Percentiles rank a stretch among this genome's conserved stretches.
These are phyloP conservation scores for Oikopleura dioica DNA, from an alignment of 23 tunicate genomes.

Conservation along the genomic window DNA sequence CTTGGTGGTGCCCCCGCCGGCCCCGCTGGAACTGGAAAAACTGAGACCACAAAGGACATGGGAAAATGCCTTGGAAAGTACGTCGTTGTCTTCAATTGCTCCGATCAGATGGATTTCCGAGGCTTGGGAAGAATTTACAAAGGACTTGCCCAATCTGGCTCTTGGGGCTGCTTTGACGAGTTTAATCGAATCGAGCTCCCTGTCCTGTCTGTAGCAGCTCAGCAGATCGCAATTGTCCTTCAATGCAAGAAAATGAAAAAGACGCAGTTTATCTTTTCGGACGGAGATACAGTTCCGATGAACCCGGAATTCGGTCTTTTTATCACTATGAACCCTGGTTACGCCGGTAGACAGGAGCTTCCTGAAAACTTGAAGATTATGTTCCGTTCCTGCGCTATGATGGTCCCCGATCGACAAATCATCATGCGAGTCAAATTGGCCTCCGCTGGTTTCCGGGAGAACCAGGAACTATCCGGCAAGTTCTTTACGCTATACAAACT, in stretches of 20 bases:
- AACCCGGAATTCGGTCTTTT: conserved; percentile 94
- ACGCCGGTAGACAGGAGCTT: conserved; percentile 93
- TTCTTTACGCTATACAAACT: conserved; percentile 92
- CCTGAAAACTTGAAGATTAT: conserved; percentile 95
- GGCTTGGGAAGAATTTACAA: conserved; percentile 98
- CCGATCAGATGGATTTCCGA: conserved; percentile 99
- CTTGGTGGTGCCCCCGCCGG: conserved; percentile 99
- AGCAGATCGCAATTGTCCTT: conserved; percentile 89
- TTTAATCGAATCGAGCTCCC: conserved; percentile 98
- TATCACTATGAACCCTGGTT: conserved; percentile 97
- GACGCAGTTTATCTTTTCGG: conserved; percentile 83
- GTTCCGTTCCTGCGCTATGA: conserved; percentile 97
- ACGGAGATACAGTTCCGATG: conserved; percentile 81
- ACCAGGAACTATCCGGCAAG: conserved; percentile 62
- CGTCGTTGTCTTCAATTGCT: conserved; percentile 97
- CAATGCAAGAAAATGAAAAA: conserved; percentile 99
- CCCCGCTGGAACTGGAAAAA: conserved; percentile 98
- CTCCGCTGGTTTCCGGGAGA: conserved; percentile 87
- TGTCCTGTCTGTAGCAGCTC: conserved; percentile 95
- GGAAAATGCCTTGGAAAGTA: conserved; percentile 97
- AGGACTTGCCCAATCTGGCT: conserved; percentile 98
- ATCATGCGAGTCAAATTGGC: conserved; percentile 97
- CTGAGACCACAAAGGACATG: conserved; percentile 98
- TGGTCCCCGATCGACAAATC: conserved; percentile 98
- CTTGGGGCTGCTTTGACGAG: conserved; percentile 99